Evolutionary conservation across 2,797 vertebrate genomes (phyloP).

Genomic region (Agapornis canus): DNA sequence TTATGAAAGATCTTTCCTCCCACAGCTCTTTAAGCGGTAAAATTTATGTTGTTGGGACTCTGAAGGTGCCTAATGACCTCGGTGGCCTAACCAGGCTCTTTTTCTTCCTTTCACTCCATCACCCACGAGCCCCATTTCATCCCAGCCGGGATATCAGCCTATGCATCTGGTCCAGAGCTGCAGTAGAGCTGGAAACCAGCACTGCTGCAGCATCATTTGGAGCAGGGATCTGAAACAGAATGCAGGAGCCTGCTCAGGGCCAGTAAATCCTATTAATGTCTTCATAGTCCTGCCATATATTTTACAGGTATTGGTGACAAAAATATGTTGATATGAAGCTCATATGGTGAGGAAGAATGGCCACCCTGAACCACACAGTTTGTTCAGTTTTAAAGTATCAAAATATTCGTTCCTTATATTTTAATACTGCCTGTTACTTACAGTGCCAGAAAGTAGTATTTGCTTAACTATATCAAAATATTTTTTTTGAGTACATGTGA

Average conservation of each 20-base stretch:
- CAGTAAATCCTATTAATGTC: not conserved
- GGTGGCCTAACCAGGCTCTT: not conserved
- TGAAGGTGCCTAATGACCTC: not conserved
- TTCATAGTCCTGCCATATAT: not conserved
- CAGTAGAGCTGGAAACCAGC: not conserved
- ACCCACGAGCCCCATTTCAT: not conserved
- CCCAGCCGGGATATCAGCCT: not conserved
- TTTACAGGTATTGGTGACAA: not conserved
- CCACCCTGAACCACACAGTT: not conserved
- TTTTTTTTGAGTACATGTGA: not conserved
- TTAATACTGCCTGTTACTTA: not conserved
- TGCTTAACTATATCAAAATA: not conserved
- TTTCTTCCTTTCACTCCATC: not conserved
- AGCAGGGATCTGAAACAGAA: not conserved
- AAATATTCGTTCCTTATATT: not conserved
- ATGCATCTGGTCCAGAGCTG: not conserved
- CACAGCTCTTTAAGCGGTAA: not conserved
- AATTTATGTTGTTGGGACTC: not conserved
- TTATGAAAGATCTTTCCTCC: not conserved
- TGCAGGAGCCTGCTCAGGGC: rapidly evolving
- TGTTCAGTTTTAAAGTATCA: not conserved
- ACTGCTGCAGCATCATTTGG: rapidly evolving
- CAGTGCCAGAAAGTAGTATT: not conserved
- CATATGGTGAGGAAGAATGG: not conserved
- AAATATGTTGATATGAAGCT: not conserved